Percentiles rank a stretch among this genome's conserved stretches.
Conservation (phyloP, 2,888 invertebrate species). For the Charanyca ferruginea region DNA sequence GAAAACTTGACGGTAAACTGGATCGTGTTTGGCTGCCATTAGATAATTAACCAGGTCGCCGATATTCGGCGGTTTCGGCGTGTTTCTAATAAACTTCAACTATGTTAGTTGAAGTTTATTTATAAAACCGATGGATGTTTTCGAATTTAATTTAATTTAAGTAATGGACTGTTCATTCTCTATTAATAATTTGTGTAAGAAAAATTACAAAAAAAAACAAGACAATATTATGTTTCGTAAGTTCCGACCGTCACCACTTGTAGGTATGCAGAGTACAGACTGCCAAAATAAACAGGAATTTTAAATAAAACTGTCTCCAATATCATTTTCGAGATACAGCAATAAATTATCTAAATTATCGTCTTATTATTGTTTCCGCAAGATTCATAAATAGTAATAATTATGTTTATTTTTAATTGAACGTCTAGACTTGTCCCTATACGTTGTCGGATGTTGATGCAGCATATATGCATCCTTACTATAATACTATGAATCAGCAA, state of each 20-base stretch:
- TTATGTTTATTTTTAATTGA: constrained; percentile 30
- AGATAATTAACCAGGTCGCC: too few relatives aligned
- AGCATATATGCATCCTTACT: too few relatives aligned
- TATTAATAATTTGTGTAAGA: too few relatives aligned
- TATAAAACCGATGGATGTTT: too few relatives aligned
- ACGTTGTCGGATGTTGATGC: background rate
- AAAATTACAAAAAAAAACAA: background rate
- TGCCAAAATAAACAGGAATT: constrained; percentile 35
- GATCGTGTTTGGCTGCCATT: too few relatives aligned
- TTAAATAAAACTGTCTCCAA: constrained; percentile 22
- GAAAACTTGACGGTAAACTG: too few relatives aligned
- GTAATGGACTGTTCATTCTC: too few relatives aligned
- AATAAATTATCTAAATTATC: constrained; percentile 39
- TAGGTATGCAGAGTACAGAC: constrained; percentile 2
- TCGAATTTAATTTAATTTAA: too few relatives aligned
- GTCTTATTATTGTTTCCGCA: constrained; percentile 23
- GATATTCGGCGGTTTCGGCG: too few relatives aligned
- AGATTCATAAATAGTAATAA: constrained; percentile 15
- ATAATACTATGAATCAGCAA: constrained; percentile 1
- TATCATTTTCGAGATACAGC: background rate
- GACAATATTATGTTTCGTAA: background rate
- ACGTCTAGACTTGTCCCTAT: background rate
- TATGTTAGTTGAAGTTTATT: too few relatives aligned
- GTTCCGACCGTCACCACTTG: constrained; percentile 20
- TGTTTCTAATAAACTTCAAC: too few relatives aligned